Base-by-base conservation (phyloP, 1,140 invertebrate species). In the Pantala flavescens region DNA sequence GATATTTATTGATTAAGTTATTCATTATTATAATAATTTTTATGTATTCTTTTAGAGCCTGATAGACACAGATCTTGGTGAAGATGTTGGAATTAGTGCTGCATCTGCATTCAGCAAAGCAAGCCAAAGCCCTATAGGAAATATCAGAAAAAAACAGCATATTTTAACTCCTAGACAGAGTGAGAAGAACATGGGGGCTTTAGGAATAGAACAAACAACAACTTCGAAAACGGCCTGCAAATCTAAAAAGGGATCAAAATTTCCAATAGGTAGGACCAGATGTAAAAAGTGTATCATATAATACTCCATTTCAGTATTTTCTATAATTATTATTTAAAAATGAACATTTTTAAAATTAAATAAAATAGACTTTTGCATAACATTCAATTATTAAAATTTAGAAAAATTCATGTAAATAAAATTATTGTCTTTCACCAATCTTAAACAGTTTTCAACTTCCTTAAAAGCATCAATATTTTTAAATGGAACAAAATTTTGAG, bases 151-250 rank as follows among this genome's bases (percentile, higher is more conserved):
- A 75, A 89, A 91, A 74, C 82, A 83, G 0, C 89, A 92, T 75
- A 87, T 90, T 36, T 80, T 94, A n/a, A 93, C 91, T 2, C 91
- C 92, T 0, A 83, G 91, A 23, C 91, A 93, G 78, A 93, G 91
- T 73, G 91, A 93, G 80, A 84, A 89, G 21, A 89, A 91, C 78
- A 82, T 91, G 24, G 86, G 86, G 49, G 82, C 86, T 24, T 3
- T 14, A 5, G 23, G 23, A 19, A 9, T 5, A 19, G 71, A 24
- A 16, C 71, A 24, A 72, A 72, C 23, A 19, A 14, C 71, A 16
- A 3, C 71, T 19, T 16, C 36, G 2, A 72, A 24, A n/a, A 42
- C 23, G 2, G 63, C 23, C 63, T 2, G n/a, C 14, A 72, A 72
- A 42, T 16, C 23, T 16, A 42, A 72, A 23, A 72, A 72, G 10